Evolutionary conservation across 2,113 vertebrate species (phyloP).

Genomic region (Varanus salvator): DNA sequence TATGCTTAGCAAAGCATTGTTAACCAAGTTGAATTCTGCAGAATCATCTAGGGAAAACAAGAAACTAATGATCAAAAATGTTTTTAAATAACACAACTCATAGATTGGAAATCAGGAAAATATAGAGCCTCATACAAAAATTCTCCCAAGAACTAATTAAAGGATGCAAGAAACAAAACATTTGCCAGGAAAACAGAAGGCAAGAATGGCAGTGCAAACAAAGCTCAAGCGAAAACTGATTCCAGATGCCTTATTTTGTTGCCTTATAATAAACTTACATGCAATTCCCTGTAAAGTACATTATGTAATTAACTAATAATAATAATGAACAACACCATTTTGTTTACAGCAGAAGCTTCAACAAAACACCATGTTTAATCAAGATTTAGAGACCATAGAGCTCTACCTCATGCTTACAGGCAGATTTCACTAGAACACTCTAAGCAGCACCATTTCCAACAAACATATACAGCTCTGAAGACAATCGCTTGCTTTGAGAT

Average conservation of each 20-base stretch:
- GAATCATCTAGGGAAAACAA: slow-evolving; percentile 86
- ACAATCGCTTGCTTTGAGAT: not conserved
- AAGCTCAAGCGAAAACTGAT: slow-evolving; percentile 6
- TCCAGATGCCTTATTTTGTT: not conserved
- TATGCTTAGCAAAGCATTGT: slow-evolving; percentile 91
- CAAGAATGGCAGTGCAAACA: not conserved
- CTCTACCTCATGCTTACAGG: not conserved
- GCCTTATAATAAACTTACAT: not conserved
- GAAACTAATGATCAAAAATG: slow-evolving; percentile 22
- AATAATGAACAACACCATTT: too few species aligned
- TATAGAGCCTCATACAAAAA: not conserved
- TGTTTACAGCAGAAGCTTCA: not conserved
- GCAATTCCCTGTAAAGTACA: not conserved
- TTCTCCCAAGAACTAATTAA: not conserved
- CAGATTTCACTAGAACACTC: not conserved
- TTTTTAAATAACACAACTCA: slow-evolving; percentile 22
- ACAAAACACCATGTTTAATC: not conserved
- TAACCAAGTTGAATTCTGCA: slow-evolving; percentile 97
- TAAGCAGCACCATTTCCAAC: not conserved
- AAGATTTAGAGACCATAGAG: not conserved
- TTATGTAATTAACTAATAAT: too few species aligned
- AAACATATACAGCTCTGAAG: not conserved
- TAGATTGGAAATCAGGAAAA: not conserved
- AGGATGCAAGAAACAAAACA: not conserved
- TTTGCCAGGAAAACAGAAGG: not conserved